These are phyloP conservation scores for Drosophila quadrilineata DNA, from an alignment of 1,140 invertebrate species.

Conservation along the genomic window DNA sequence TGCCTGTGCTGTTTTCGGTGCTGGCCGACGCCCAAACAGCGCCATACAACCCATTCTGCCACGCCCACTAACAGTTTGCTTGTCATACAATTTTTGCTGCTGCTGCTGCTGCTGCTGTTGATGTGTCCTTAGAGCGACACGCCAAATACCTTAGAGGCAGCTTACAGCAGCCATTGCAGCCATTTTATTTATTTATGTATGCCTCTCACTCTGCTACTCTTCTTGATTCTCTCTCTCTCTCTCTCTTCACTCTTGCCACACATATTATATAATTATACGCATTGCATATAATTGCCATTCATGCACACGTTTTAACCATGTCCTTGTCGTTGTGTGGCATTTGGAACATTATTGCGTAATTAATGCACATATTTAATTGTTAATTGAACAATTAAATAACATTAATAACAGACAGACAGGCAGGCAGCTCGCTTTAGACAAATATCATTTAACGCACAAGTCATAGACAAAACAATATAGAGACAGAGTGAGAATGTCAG, in stretches of 20 bases:
- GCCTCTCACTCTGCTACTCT: background rate
- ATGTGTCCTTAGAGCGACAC: constrained; percentile 28
- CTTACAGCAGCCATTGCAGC: constrained; percentile 10
- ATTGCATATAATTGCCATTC: constrained; percentile 41
- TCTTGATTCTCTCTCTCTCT: background rate
- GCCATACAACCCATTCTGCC: background rate
- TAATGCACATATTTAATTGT: constrained; percentile 61
- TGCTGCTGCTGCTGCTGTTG: constrained; percentile 18
- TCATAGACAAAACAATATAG: constrained; percentile 12
- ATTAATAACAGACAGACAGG: constrained; percentile 37
- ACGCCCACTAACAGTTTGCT: constrained; percentile 5
- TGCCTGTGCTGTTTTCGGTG: too few relatives aligned
- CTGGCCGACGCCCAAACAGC: background rate
- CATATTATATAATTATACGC: constrained; percentile 33
- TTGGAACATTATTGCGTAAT: constrained; percentile 32
- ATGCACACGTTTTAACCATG: too few relatives aligned
- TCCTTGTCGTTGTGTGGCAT: too few relatives aligned
- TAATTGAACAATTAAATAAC: constrained; percentile 59
- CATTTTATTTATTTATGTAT: constrained; percentile 48
- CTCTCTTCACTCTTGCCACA: background rate
- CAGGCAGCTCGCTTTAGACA: constrained; percentile 8
- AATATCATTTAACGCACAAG: constrained; percentile 20
- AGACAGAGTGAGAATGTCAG: constrained; percentile 13
- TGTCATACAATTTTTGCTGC: constrained; percentile 16
- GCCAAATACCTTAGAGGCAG: constrained; percentile 59